Percentiles rank a stretch among this genome's conserved stretches.
These are phyloP conservation scores for Zaprionus capensis DNA, from an alignment of 1,140 invertebrate species.

Conservation along the genomic window DNA sequence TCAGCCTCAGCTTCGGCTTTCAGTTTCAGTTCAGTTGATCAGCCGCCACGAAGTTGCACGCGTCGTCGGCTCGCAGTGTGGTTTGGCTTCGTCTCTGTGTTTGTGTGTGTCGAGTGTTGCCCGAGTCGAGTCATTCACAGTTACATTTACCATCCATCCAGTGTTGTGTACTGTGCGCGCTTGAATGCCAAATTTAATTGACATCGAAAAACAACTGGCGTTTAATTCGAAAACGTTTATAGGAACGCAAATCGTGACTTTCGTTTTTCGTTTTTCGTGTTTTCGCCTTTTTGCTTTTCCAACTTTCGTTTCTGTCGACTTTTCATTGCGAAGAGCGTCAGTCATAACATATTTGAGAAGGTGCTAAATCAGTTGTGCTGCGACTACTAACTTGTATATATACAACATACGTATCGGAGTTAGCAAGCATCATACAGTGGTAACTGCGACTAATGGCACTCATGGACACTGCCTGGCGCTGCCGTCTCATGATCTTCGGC, in stretches of 20 bases:
- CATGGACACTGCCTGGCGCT: constrained; percentile 82
- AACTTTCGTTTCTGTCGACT: constrained; percentile 69
- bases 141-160: constrained; percentile 58
- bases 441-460: constrained; percentile 44
- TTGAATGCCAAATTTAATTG: constrained; percentile 82
- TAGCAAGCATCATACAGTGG: background rate
- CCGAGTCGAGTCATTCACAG: constrained; percentile 54
- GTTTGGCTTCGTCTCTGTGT: constrained; percentile 3
- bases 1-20: constrained; percentile 16
- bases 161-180: constrained; percentile 57
- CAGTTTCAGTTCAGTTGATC: constrained; percentile 53
- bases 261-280: constrained; percentile 62
- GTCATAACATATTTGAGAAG: constrained; percentile 20
- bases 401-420: background rate
- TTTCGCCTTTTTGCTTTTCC: constrained; percentile 46
- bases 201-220: constrained; percentile 30
- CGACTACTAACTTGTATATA: background rate
- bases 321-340: constrained; percentile 63
- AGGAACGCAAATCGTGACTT: constrained; percentile 39
- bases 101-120: constrained; percentile 17
- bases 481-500: constrained; percentile 77
- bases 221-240: constrained; percentile 59
- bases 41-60: constrained; percentile 54
- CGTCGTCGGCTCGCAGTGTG: constrained; percentile 29
- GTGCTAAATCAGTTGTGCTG: constrained; percentile 33